Conservation (phyloP, 2,797 vertebrate species). For the Catostomus latipinnis region DNA sequence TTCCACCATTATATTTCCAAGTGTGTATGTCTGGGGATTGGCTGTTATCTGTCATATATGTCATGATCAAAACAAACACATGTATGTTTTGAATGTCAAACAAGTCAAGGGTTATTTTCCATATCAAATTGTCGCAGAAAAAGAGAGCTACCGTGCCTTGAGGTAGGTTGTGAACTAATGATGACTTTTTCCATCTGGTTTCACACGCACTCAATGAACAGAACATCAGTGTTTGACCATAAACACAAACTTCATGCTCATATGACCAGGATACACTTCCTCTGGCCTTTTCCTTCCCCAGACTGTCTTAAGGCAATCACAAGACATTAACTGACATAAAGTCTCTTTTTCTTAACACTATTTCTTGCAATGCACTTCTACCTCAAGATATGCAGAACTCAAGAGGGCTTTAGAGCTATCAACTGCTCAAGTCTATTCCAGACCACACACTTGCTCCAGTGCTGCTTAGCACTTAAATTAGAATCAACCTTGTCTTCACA, state of each 20-base stretch:
- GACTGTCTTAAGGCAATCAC: constrained; percentile 57
- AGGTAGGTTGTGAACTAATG: constrained; percentile 39
- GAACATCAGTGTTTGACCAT: constrained; percentile 41
- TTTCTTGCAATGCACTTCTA: constrained; percentile 21
- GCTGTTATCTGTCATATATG: too few relatives aligned
- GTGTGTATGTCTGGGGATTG: too few relatives aligned
- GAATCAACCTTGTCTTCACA: constrained; percentile 50
- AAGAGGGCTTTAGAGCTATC: constrained; percentile 25
- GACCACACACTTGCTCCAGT: constrained; percentile 52
- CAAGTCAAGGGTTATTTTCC: constrained; percentile 38
- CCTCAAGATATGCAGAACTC: constrained; percentile 24
- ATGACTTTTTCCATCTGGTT: constrained; percentile 40
- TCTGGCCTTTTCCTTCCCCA: constrained; percentile 37
- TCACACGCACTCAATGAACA: constrained; percentile 15
- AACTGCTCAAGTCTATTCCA: constrained; percentile 27
- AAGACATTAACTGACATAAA: constrained; percentile 45
- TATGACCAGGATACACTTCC: constrained; percentile 52
- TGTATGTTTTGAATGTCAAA: constrained; percentile 38
- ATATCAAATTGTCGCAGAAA: constrained; percentile 16
- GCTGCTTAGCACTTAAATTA: constrained; percentile 39
- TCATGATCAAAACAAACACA: too few relatives aligned
- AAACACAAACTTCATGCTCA: constrained; percentile 46
- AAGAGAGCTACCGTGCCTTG: constrained; percentile 24
- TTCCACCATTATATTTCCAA: too few relatives aligned
- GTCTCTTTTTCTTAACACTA: constrained; percentile 17